These are phyloP conservation scores for Macrochelys suwanniensis DNA, from an alignment of 2,797 vertebrate genomes.

Conservation along the genomic window DNA sequence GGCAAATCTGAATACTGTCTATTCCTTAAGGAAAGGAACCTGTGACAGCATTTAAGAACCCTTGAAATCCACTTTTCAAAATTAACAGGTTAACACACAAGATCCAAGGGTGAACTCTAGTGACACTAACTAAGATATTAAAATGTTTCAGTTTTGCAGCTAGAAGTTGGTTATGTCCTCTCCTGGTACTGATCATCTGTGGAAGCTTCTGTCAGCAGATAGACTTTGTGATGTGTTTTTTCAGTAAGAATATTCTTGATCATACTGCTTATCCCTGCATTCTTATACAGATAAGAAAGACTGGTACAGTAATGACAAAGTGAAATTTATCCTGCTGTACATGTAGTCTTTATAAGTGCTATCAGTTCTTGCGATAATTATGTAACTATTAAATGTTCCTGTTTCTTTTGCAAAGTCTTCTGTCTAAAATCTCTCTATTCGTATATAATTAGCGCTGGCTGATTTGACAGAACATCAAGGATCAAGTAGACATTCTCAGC, in stretches of 20 bases:
- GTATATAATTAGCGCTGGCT: not conserved
- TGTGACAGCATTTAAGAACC: not conserved
- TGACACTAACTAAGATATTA: not conserved
- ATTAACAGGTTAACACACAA: fast-evolving
- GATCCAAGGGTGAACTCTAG: not conserved
- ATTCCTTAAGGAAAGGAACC: not conserved
- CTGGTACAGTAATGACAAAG: not conserved
- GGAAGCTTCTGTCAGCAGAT: not conserved
- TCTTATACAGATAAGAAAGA: not conserved
- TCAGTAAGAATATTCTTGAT: not conserved
- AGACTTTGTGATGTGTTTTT: fast-evolving
- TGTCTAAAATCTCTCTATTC: not conserved
- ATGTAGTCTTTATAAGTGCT: not conserved
- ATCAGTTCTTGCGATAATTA: not conserved
- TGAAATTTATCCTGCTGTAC: not conserved
- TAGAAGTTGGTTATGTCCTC: not conserved
- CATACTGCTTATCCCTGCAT: not conserved
- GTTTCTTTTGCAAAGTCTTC: not conserved
- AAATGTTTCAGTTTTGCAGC: not conserved
- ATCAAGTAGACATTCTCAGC: not conserved
- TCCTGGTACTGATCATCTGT: not conserved
- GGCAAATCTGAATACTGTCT: fast-evolving
- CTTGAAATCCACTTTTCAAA: not conserved
- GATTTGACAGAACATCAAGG: not conserved
- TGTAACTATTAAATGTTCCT: not conserved